A percentile compares a stretch with the other conserved stretches of the same genome.
Conservation (phyloP, 2,113 vertebrate genomes). For the Todiramphus chloris region DNA sequence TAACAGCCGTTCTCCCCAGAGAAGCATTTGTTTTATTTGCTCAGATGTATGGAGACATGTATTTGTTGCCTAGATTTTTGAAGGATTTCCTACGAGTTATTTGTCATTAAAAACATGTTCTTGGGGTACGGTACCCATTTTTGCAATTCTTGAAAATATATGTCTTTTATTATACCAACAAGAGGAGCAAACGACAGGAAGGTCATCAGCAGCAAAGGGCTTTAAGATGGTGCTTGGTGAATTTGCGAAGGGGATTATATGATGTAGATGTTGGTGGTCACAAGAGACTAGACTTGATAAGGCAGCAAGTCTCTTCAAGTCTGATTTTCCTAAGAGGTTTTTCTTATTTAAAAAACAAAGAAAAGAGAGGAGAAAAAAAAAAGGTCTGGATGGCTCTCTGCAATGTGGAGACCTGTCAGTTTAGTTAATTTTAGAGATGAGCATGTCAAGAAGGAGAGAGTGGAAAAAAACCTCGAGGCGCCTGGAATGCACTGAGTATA, state of each 20-base stretch:
- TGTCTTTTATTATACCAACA: neutral
- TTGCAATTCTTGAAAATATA: neutral
- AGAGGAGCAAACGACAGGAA: neutral
- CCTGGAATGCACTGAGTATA: constrained; percentile 25
- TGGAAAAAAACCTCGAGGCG: constrained; percentile 62
- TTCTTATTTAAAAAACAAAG: neutral
- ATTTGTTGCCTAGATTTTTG: neutral
- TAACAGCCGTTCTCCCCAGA: neutral
- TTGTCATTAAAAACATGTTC: neutral
- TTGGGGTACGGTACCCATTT: neutral
- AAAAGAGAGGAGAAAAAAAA: neutral
- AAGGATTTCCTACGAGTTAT: neutral
- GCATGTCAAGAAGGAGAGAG: constrained; percentile 29
- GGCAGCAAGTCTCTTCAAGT: neutral
- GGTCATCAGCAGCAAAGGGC: neutral
- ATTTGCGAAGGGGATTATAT: neutral
- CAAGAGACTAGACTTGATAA: neutral
- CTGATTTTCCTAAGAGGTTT: constrained; percentile 2
- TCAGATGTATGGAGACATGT: neutral
- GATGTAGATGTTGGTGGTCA: neutral
- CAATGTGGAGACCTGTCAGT: neutral
- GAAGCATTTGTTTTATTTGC: neutral
- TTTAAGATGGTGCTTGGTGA: neutral
- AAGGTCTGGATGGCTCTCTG: neutral
- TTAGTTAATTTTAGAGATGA: constrained; percentile 46